These are phyloP conservation scores for Mionectes olivaceus DNA, from an alignment of 2,797 vertebrate species.

Conservation along the genomic window DNA sequence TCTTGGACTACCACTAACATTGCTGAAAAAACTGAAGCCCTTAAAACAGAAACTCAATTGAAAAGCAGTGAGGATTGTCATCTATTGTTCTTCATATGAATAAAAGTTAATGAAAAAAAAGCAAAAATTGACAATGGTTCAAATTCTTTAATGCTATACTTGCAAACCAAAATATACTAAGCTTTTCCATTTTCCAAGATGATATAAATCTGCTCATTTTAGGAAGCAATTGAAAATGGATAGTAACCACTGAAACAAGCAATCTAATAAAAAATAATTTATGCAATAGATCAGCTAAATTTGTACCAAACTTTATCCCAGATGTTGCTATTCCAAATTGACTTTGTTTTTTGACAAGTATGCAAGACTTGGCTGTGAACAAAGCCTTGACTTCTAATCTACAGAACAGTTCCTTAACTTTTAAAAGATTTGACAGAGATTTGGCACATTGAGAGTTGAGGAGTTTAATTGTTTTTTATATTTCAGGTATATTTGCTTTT, in stretches of 20 bases:
- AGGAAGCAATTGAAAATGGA: not conserved
- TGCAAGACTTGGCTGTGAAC: not conserved
- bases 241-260: not conserved
- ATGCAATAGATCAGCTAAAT: constrained; percentile 28
- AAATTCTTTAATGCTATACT: not conserved
- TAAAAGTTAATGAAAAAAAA: not conserved
- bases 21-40: not conserved
- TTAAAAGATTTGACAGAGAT: not conserved
- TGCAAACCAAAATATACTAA: not conserved
- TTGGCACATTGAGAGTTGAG: not conserved
- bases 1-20: not conserved
- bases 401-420: not conserved
- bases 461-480: not conserved
- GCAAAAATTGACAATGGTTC: not conserved
- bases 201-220: not conserved
- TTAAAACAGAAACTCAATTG: not conserved
- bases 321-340: not conserved
- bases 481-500: not conserved
- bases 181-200: not conserved
- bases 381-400: not conserved
- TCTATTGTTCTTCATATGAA: not conserved
- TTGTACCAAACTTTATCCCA: not conserved
- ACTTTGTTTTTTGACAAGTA: not conserved
- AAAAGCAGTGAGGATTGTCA: not conserved
- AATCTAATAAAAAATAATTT: constrained; percentile 3